A percentile compares a stretch with the other conserved stretches of the same genome.
These are phyloP conservation scores for Jaculus jaculus DNA, from an alignment of 2,113 vertebrate species.

Conservation along the genomic window DNA sequence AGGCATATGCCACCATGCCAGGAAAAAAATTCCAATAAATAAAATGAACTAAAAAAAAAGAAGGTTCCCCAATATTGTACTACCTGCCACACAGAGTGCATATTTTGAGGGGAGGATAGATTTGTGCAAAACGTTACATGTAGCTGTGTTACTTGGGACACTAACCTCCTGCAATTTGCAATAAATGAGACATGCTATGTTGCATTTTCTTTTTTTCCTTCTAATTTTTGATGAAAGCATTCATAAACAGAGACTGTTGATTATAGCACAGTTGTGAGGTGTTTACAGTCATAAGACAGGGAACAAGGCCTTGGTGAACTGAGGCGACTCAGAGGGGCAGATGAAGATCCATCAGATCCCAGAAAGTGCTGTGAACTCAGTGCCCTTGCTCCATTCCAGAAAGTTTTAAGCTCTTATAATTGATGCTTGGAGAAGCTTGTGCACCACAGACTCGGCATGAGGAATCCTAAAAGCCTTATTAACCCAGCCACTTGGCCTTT, in stretches of 20 bases:
- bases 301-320: neutral
- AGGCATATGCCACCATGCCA: too few relatives aligned
- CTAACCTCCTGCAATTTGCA: conserved; percentile 1
- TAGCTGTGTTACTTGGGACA: neutral
- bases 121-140: neutral
- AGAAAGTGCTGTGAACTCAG: conserved; percentile 16
- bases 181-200: neutral
- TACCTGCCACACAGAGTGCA: fast-evolving
- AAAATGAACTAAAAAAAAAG: neutral
- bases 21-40: too few relatives aligned
- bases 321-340: neutral
- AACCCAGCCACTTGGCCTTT: conserved; percentile 65
- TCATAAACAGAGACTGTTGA: conserved; percentile 51
- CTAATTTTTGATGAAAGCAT: neutral
- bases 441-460: conserved; percentile 56
- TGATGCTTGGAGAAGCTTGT: conserved; percentile 72
- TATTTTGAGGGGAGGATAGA: neutral
- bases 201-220: neutral
- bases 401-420: conserved; percentile 71
- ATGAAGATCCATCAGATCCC: conserved; percentile 38
- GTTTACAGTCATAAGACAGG: conserved; percentile 40
- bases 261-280: conserved; percentile 7
- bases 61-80: neutral
- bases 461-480: conserved; percentile 73
- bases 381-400: conserved; percentile 57